These are phyloP conservation scores for Orientallactaga sibirica DNA, from an alignment of 2,797 vertebrate genomes.

Conservation along the genomic window DNA sequence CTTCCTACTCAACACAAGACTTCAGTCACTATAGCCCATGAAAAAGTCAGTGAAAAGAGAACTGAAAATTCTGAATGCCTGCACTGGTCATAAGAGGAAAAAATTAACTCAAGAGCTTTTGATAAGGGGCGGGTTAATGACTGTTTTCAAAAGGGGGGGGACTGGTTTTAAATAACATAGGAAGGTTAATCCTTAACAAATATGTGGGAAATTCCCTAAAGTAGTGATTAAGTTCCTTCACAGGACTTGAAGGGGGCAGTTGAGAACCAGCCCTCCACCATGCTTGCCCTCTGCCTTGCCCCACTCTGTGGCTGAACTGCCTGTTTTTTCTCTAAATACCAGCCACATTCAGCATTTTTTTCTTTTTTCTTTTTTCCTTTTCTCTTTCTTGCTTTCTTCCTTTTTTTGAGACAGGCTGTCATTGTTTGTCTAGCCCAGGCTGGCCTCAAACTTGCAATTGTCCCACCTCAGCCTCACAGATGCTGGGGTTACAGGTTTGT, in stretches of 20 bases:
- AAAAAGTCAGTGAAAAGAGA: neutral
- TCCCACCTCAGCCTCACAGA: neutral
- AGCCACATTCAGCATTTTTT: neutral
- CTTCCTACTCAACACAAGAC: neutral
- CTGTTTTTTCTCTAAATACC: neutral
- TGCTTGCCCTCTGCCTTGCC: neutral
- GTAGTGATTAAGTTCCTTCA: neutral
- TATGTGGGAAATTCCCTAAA: neutral
- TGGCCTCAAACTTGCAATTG: neutral
- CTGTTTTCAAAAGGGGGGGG: constrained; percentile 6
- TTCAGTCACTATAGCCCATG: neutral
- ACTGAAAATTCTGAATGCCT: neutral
- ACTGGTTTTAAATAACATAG: constrained; percentile 15
- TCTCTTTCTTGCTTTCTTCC: no score
- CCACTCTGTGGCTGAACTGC: neutral
- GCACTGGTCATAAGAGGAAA: neutral
- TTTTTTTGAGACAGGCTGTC: neutral
- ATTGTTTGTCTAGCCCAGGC: neutral
- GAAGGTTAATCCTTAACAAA: constrained; percentile 46
- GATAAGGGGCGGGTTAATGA: neutral
- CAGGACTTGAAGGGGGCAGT: neutral
- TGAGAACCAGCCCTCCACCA: neutral
- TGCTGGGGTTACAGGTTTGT: neutral
- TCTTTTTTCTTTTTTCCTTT: no score
- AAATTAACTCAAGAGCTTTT: neutral